Conservation (phyloP, 92 coral and sea anemone species). For the Desmophyllum pertusum region DNA sequence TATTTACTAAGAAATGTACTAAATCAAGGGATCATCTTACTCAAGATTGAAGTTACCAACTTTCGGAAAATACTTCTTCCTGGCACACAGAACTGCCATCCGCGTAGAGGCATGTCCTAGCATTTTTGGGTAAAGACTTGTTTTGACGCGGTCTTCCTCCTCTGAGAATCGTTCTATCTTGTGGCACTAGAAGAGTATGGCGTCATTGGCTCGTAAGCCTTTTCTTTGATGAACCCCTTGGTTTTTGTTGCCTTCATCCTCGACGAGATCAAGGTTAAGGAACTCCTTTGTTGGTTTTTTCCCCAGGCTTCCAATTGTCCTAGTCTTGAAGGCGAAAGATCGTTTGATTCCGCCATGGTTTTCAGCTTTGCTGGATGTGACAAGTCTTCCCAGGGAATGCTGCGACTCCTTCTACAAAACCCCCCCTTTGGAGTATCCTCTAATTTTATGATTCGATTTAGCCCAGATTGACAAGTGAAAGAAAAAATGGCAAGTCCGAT, state of each 20-base stretch:
- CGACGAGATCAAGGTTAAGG: conserved; percentile 13
- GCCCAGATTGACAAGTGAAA: conserved; percentile 18
- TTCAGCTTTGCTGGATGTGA: conserved; percentile 9
- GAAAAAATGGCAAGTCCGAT: conserved; percentile 30
- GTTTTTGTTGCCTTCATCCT: neutral
- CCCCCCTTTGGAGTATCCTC: conserved; percentile 43
- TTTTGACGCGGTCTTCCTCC: neutral
- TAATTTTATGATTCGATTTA: conserved; percentile 19
- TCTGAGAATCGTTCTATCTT: neutral
- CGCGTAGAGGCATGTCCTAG: conserved; percentile 11
- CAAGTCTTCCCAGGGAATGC: conserved; percentile 26
- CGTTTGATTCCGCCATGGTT: neutral
- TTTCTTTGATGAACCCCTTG: conserved; percentile 1
- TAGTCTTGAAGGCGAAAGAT: conserved; percentile 3
- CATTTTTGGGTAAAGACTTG: neutral
- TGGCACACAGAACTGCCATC: conserved; percentile 10
- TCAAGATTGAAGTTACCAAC: neutral
- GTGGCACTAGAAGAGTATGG: conserved; percentile 11
- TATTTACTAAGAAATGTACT: neutral
- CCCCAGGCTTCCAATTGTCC: conserved; percentile 34
- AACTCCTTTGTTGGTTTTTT: conserved; percentile 25
- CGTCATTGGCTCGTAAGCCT: neutral
- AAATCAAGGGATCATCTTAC: neutral
- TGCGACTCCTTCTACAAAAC: conserved; percentile 46
- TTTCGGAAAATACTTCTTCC: neutral